These are phyloP conservation scores for Cryptotermes secundus DNA, from an alignment of 1,140 invertebrate species.

Conservation along the genomic window DNA sequence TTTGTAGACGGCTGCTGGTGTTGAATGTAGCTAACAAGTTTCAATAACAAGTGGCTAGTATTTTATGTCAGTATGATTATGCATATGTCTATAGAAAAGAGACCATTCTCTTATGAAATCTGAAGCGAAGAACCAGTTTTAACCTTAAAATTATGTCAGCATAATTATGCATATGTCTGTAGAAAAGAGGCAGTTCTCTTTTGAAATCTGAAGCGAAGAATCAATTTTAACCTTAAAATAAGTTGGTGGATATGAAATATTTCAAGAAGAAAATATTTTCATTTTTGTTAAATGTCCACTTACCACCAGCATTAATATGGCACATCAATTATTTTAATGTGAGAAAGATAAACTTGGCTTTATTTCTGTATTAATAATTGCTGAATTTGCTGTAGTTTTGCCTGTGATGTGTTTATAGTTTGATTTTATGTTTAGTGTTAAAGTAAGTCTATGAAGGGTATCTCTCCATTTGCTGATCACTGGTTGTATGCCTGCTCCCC, in stretches of 20 bases:
- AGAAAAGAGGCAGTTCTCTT: neutral
- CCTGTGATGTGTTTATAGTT: constrained; percentile 16
- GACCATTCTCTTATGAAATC: neutral
- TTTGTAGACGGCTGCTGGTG: neutral
- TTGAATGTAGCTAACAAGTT: neutral
- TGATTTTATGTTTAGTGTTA: neutral
- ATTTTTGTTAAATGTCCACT: neutral
- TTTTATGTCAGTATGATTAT: neutral
- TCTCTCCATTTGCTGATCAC: neutral
- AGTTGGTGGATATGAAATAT: neutral
- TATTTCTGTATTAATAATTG: constrained; percentile 15
- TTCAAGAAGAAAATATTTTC: neutral
- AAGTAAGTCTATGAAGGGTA: neutral
- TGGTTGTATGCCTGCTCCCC: neutral
- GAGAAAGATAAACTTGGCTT: neutral
- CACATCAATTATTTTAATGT: neutral
- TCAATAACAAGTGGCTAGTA: neutral
- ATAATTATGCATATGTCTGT: neutral
- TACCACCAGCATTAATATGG: neutral
- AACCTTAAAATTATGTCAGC: neutral
- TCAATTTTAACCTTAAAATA: neutral
- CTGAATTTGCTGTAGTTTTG: constrained; percentile 2
- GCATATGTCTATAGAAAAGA: neutral
- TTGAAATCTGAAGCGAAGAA: neutral
- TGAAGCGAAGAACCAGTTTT: neutral